These are phyloP conservation scores for Miltochrista miniata DNA, from an alignment of 2,888 invertebrate genomes.

Conservation along the genomic window DNA sequence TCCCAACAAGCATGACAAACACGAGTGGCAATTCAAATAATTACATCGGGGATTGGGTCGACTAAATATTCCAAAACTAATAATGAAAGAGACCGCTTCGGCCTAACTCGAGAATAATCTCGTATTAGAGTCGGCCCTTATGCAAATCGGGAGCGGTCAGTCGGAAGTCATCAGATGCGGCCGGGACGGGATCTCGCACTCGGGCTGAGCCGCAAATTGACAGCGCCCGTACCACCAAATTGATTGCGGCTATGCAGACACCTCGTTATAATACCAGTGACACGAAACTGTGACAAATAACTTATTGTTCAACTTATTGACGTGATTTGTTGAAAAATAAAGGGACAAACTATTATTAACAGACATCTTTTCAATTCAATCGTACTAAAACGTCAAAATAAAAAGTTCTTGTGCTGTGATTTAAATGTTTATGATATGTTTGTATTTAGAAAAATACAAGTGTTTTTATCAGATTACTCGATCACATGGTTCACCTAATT, in stretches of 20 bases:
- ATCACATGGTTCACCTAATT: too few species aligned
- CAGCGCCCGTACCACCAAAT: conserved; percentile 64
- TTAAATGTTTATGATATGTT: too few species aligned
- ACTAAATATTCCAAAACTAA: conserved; percentile 78
- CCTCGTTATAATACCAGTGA: conserved; percentile 62
- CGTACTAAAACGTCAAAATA: too few species aligned
- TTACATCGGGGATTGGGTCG: conserved; percentile 56
- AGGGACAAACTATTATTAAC: conserved; percentile 15
- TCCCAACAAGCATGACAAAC: conserved; percentile 50
- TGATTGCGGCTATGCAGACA: conserved; percentile 68
- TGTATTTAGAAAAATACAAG: too few species aligned
- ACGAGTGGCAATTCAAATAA: conserved; percentile 61
- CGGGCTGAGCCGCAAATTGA: conserved; percentile 63
- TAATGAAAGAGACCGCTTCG: conserved; percentile 68
- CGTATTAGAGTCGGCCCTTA: conserved; percentile 78
- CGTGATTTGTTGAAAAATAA: conserved; percentile 30
- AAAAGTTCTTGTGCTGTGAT: too few species aligned
- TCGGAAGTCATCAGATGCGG: conserved; percentile 75
- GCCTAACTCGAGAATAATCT: conserved; percentile 77
- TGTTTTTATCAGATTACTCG: too few species aligned
- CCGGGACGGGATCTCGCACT: conserved; percentile 35
- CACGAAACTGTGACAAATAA: conserved; percentile 42
- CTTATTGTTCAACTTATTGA: conserved; percentile 27
- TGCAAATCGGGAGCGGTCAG: conserved; percentile 80
- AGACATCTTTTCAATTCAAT: too few species aligned